Evolutionary conservation across 2,113 vertebrate species (phyloP).

Genomic region (Neomonachus schauinslandi): DNA sequence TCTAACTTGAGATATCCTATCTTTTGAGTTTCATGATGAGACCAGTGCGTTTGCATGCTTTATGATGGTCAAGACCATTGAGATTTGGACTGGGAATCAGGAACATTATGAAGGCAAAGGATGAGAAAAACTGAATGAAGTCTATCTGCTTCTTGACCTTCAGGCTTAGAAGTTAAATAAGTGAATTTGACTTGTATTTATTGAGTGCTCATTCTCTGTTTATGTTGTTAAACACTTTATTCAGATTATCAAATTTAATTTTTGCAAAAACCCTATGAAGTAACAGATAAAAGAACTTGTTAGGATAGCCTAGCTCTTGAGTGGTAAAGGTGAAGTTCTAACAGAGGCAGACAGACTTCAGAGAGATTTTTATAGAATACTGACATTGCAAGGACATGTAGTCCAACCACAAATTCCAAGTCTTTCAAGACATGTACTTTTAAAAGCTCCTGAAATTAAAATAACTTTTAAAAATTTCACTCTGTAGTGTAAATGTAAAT

Average conservation of each 20-base stretch:
- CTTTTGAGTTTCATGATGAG: background rate
- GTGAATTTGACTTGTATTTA: background rate
- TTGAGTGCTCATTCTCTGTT: background rate
- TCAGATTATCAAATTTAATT: constrained; percentile 32
- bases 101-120: background rate
- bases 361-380: background rate
- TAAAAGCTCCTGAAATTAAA: background rate
- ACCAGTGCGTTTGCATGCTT: background rate
- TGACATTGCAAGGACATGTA: background rate
- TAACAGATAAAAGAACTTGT: background rate
- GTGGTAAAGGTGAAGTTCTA: background rate
- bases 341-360: background rate
- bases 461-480: background rate
- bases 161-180: background rate
- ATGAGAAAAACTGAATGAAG: background rate
- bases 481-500: background rate
- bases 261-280: background rate
- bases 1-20: background rate
- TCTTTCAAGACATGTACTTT: background rate
- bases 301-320: background rate
- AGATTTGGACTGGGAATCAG: background rate
- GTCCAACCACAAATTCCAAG: background rate
- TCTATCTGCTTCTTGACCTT: background rate
- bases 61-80: background rate
- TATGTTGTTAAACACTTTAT: background rate